Base-by-base conservation (phyloP, 2,888 invertebrate species). In the Globia sparganii region DNA sequence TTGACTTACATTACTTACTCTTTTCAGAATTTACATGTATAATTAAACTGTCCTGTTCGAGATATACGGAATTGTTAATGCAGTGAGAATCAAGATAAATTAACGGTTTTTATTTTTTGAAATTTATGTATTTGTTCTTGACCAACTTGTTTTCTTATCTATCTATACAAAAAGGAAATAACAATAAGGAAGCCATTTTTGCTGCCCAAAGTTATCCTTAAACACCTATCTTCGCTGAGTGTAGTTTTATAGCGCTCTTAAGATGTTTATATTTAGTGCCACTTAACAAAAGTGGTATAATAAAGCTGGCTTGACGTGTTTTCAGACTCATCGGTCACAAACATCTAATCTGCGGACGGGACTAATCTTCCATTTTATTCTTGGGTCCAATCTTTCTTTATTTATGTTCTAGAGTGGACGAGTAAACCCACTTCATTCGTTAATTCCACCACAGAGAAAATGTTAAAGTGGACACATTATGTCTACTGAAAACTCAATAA, bases 241-340 rank as follows among this genome's bases (percentile, higher is more conserved):
- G 73, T 74, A 78, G 78, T 85, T 84, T 85, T 81, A 85, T 77
- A 77, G 85, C 71, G 64, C 77, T 65, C 56, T 85, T 65, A 64
- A 25, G 64, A 69, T 74, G 74, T 72, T 81, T 81, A 85, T 78
- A 77, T 67, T 77, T 62, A 81, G 62, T 62, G 13, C 59, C 74
- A 77, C 82, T 83, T 83, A 81, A 64, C 71, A 81, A 85, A 83
- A 83, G 71, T 85, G 74, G 71, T 71, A 21, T 68, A 78, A 58
- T 73, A 75, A 86, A 72, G 58, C n/a, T 72, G 67, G 70, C 66
- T 73, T 68, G 49, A 75, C 69, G 72, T 72, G 72, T 67, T 75
- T 34, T 69, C n/a, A 28, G 34, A 66, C 56, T 74, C 65, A 69
- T 71, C 58, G 62, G 75, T 70, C 73, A 72, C 71, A 69, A 69